A percentile compares a stretch with the other conserved stretches of the same genome.
Evolutionary conservation across 2,113 vertebrate genomes (phyloP).

Genomic region (Lethenteron camtschaticum): DNA sequence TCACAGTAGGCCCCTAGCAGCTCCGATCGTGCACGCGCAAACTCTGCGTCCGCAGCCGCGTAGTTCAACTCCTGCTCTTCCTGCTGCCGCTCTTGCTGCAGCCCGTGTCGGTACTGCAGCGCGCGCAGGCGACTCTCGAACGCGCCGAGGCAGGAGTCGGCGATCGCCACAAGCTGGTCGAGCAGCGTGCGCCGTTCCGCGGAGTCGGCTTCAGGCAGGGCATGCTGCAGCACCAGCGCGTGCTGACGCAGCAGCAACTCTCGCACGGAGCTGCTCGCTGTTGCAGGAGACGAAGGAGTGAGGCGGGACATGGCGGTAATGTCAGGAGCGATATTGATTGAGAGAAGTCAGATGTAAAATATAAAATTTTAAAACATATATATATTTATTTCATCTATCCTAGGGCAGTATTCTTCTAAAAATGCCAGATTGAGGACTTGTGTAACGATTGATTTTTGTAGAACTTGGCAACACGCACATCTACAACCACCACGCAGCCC

Average conservation of each 20-base stretch:
- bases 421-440: no score
- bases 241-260: constrained; percentile 40
- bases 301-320: no score
- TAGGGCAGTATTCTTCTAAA: no score
- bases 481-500: no score
- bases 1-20: constrained; percentile 29
- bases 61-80: no score
- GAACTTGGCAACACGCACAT: no score
- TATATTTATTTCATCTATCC: no score
- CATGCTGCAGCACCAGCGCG: constrained; percentile 37
- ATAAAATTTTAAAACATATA: no score
- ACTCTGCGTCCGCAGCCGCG: constrained; percentile 53
- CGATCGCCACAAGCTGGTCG: constrained; percentile 62
- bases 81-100: constrained; percentile 41
- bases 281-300: no score
- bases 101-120: constrained; percentile 25
- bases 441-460: no score
- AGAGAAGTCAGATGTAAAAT: no score
- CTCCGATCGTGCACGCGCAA: constrained; percentile 50
- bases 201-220: constrained; percentile 62
- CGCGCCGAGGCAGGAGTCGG: constrained; percentile 50
- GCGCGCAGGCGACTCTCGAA: constrained; percentile 66
- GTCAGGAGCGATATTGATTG: no score
- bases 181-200: constrained; percentile 37
- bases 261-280: constrained; percentile 19